Evolutionary conservation across 2,888 invertebrate genomes (phyloP).

Genomic region (Lasioglossum villosulum): DNA sequence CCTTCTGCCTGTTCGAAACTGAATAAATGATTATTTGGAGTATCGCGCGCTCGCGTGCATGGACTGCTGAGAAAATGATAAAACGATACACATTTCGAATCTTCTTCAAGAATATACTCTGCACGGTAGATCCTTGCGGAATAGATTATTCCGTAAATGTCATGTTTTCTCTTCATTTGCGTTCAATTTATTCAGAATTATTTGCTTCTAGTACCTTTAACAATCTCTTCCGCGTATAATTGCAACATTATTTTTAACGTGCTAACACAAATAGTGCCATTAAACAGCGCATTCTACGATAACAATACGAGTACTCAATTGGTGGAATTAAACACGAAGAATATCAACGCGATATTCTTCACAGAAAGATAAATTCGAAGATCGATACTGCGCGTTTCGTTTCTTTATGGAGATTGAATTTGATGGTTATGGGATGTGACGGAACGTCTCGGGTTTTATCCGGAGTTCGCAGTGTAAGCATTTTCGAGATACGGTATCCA

Average conservation of each 20-base stretch:
- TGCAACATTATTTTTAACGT: neutral
- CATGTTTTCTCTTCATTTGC: neutral
- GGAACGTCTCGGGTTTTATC: neutral
- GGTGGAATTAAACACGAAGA: neutral
- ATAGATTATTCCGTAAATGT: neutral
- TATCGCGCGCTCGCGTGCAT: constrained; percentile 18
- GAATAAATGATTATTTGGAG: constrained; percentile 66
- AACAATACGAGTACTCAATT: neutral
- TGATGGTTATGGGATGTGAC: neutral
- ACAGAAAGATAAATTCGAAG: neutral
- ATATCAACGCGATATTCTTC: neutral
- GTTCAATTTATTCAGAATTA: neutral
- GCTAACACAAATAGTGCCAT: neutral
- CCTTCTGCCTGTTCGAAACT: constrained; percentile 54
- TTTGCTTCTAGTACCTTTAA: neutral
- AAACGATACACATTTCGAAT: neutral
- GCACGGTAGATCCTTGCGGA: neutral
- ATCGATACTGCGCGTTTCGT: neutral
- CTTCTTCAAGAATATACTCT: neutral
- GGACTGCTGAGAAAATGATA: constrained; percentile 31
- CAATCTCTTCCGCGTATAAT: neutral
- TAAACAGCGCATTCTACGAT: neutral
- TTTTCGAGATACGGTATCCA: neutral
- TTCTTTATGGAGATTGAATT: neutral
- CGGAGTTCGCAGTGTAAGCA: neutral